A percentile compares a stretch with the other conserved stretches of the same genome.
Evolutionary conservation across 2,797 vertebrate species (phyloP).

Genomic region (Pyrocephalus nanus): DNA sequence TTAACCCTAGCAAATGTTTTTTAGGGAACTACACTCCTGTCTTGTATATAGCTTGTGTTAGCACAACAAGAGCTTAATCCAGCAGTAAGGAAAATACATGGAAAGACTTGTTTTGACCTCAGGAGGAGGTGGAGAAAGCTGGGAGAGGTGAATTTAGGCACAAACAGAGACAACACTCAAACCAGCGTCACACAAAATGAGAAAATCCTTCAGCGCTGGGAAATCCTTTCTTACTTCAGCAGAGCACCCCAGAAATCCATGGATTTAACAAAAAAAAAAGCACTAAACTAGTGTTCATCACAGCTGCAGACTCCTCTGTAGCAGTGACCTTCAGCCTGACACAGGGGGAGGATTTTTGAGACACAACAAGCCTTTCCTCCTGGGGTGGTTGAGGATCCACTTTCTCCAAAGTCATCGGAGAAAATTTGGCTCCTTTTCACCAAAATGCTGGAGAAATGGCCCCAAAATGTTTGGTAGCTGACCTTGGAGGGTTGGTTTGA

Average conservation of each 20-base stretch:
- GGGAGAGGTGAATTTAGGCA: not conserved
- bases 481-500: not conserved
- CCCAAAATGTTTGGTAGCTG: not conserved
- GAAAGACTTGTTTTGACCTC: not conserved
- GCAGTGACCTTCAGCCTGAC: not conserved
- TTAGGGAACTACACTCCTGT: not conserved
- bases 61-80: not conserved
- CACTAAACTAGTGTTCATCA: not conserved
- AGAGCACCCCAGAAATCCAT: not conserved
- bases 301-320: not conserved
- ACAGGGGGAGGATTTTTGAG: not conserved
- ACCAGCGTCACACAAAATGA: not conserved
- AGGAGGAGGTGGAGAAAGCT: not conserved
- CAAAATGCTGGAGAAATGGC: not conserved
- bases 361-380: not conserved
- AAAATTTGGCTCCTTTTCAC: not conserved
- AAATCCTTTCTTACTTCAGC: not conserved
- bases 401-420: not conserved
- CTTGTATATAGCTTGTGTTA: not conserved
- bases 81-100: not conserved
- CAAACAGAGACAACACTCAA: not conserved
- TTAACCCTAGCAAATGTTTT: not conserved
- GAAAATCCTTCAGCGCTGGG: not conserved
- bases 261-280: not conserved
- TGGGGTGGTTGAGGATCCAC: not conserved